phyloP scores from a whole-genome alignment of 1,140 invertebrate species.

The Neomicropteryx cornuta region DNA sequence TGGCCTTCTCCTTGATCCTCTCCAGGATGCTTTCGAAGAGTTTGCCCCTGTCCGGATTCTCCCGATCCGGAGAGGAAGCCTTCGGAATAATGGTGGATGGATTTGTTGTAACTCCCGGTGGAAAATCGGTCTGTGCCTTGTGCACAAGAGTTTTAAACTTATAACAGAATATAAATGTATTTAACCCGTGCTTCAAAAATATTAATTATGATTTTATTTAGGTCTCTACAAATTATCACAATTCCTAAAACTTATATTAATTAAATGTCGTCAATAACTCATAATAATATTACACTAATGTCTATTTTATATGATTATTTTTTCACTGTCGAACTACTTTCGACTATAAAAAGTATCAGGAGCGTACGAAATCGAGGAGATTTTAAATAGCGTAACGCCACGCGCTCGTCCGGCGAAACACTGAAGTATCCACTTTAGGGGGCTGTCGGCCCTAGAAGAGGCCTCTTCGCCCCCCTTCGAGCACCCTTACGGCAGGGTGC shows the following conservation, averaged over 20 bases:
- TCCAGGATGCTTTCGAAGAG: not conserved
- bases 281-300: no score
- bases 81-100: constrained; percentile 36
- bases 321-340: no score
- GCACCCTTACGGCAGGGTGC: no score
- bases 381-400: no score
- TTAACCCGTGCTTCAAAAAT: not conserved
- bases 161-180: not conserved
- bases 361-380: no score
- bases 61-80: constrained; percentile 31
- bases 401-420: no score
- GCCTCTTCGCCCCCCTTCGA: no score
- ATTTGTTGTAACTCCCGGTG: constrained; percentile 17
- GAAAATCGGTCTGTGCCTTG: not conserved
- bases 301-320: no score
- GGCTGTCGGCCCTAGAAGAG: no score
- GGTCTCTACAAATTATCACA: not conserved
- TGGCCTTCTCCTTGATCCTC: constrained; percentile 16
- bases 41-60: constrained; percentile 10
- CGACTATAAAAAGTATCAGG: no score
- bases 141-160: not conserved
- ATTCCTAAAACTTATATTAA: not conserved
- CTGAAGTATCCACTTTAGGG: no score
- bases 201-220: not conserved
- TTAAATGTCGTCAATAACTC: not conserved